These are phyloP conservation scores for Gadopsis bispinosus DNA, from an alignment of 2,797 vertebrate species.

Conservation along the genomic window DNA sequence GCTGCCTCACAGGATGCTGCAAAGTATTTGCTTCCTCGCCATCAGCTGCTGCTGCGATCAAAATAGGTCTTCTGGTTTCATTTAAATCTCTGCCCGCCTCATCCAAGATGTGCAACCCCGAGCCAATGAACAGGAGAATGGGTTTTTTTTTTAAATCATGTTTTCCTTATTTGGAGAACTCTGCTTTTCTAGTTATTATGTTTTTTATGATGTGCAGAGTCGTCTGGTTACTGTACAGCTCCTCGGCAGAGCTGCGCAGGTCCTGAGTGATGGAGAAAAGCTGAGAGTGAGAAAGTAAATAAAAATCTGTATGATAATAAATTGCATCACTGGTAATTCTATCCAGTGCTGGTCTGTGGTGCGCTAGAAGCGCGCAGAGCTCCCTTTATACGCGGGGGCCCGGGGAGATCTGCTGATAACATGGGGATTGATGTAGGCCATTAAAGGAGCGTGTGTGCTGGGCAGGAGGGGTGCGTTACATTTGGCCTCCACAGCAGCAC, in stretches of 20 bases:
- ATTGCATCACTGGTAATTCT: slow-evolving; percentile 78
- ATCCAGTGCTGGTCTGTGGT: slow-evolving; percentile 56
- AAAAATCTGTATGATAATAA: slow-evolving; percentile 77
- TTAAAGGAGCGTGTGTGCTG: slow-evolving; percentile 67
- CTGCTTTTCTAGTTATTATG: slow-evolving; percentile 12
- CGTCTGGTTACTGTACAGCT: slow-evolving; percentile 73
- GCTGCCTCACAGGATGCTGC: slow-evolving; percentile 49
- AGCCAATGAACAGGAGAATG: slow-evolving; percentile 11
- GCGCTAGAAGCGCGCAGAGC: slow-evolving; percentile 37
- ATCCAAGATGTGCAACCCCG: slow-evolving; percentile 8
- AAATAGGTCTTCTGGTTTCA: slow-evolving; percentile 14
- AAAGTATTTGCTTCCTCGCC: slow-evolving; percentile 28
- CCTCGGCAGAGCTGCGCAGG: slow-evolving; percentile 46
- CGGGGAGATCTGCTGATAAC: slow-evolving; percentile 76
- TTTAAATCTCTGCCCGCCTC: slow-evolving; percentile 22
- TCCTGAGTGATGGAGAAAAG: slow-evolving; percentile 73
- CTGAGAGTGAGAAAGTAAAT: slow-evolving; percentile 78
- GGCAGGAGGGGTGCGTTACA: slow-evolving; percentile 52
- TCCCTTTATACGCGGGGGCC: slow-evolving; percentile 41
- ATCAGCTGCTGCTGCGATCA: slow-evolving; percentile 42
- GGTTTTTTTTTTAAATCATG: slow-evolving; percentile 29
- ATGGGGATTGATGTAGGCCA: slow-evolving; percentile 77
- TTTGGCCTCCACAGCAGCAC: slow-evolving; percentile 66
- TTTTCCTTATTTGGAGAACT: slow-evolving; percentile 47
- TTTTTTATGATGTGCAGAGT: slow-evolving; percentile 64